phyloP scores from a whole-genome alignment of 2,797 vertebrate species.

The Silurus aristotelis region DNA sequence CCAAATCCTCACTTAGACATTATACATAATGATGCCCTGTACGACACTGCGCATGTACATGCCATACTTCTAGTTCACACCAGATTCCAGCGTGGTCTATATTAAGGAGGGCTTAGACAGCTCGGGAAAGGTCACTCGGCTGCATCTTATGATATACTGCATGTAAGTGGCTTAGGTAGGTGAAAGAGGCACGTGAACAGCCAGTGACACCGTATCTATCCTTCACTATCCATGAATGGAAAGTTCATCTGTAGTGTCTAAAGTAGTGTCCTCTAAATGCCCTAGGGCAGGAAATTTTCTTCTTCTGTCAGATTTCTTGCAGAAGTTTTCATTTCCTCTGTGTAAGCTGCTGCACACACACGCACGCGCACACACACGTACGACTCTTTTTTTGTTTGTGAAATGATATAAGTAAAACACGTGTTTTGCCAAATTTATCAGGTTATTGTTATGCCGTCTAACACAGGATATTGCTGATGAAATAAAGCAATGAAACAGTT shows the following conservation, averaged over 20 bases:
- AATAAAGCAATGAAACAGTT: no score
- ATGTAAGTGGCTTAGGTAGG: slow-evolving; percentile 8
- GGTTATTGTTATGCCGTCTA: not conserved
- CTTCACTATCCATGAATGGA: not conserved
- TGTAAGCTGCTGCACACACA: not conserved
- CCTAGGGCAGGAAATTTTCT: not conserved
- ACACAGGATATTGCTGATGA: not conserved
- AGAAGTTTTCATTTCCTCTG: slow-evolving; percentile 12
- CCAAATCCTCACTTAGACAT: not conserved
- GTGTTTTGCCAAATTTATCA: not conserved
- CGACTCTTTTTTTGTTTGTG: not conserved
- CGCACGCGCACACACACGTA: not conserved
- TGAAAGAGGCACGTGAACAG: slow-evolving; percentile 1
- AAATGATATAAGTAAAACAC: not conserved
- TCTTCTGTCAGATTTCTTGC: slow-evolving; percentile 10
- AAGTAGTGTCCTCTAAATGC: not conserved
- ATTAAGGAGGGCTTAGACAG: slow-evolving; percentile 25
- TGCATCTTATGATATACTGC: slow-evolving; percentile 23
- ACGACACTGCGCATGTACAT: not conserved
- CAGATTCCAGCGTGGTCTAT: slow-evolving; percentile 37
- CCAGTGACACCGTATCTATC: not conserved
- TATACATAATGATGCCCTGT: not conserved
- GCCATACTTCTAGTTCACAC: not conserved
- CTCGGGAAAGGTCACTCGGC: slow-evolving; percentile 30
- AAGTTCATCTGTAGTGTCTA: not conserved